phyloP scores from a whole-genome alignment of 2,797 vertebrate species.

The Scolopax rusticola region DNA sequence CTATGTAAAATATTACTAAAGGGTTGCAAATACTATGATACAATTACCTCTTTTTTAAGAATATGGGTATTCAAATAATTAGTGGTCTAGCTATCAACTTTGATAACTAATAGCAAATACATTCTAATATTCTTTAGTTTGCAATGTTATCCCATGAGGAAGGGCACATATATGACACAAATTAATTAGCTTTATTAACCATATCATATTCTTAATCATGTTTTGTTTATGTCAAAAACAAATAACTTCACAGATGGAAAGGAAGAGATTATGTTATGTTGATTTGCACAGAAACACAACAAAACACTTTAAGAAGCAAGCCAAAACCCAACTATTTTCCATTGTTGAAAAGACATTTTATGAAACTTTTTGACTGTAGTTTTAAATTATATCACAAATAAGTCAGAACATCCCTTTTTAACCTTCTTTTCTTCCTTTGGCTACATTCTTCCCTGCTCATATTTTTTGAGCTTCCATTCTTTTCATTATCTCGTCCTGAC shows the following conservation, averaged over 20 bases:
- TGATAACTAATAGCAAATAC: background rate
- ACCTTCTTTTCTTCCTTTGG: background rate
- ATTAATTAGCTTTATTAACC: background rate
- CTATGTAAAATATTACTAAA: constrained; percentile 26
- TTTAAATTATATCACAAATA: background rate
- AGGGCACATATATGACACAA: background rate
- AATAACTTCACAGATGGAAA: background rate
- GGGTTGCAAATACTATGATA: background rate
- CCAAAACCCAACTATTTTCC: background rate
- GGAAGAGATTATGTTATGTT: background rate
- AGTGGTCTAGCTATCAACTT: background rate
- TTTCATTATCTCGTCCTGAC: background rate
- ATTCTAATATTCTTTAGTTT: background rate
- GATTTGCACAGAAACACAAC: background rate
- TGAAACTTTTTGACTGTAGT: background rate
- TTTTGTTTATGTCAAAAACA: background rate
- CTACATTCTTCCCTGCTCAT: background rate
- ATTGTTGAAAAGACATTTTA: background rate
- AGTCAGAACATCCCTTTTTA: background rate
- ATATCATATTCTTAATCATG: background rate
- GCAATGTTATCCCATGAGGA: background rate
- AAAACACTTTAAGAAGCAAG: background rate
- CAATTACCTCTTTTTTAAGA: background rate
- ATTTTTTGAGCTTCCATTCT: background rate
- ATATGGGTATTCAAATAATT: background rate